phyloP scores from a whole-genome alignment of 2,113 vertebrate genomes.

The Psettodes erumei region DNA sequence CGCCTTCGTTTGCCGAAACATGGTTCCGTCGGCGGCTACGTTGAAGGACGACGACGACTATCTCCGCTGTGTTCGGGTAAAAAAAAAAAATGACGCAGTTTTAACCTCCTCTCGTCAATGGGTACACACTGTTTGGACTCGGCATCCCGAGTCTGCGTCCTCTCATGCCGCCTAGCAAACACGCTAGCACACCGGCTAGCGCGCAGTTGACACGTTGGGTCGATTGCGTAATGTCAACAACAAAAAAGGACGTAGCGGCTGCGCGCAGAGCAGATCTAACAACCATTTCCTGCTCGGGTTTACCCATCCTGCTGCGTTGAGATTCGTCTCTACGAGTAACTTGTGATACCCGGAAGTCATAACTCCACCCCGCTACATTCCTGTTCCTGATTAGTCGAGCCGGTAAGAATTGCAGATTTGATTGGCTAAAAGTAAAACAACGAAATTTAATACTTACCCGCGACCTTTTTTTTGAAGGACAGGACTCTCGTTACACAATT shows the following conservation, averaged over 20 bases:
- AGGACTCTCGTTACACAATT: background rate
- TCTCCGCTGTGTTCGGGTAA: background rate
- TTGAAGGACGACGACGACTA: fast-evolving
- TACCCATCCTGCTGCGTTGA: fast-evolving
- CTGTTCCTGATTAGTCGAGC: conserved; percentile 17
- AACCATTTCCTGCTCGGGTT: fast-evolving
- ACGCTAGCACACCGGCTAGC: no score
- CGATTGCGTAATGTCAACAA: background rate
- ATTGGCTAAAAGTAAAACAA: conserved; percentile 37
- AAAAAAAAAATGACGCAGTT: background rate
- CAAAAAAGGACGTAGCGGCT: background rate
- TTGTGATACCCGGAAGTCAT: background rate
- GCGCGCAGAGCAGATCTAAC: conserved; percentile 27
- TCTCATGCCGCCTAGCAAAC: conserved; percentile 13
- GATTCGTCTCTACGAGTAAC: conserved; percentile 2
- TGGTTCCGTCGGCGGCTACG: conserved; percentile 17
- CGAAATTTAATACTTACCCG: no score
- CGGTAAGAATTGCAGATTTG: fast-evolving
- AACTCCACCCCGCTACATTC: background rate
- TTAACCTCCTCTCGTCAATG: background rate
- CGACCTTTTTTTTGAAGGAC: conserved; percentile 45
- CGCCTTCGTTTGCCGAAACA: conserved; percentile 74
- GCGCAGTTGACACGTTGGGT: background rate
- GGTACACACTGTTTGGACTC: background rate
- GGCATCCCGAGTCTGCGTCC: background rate